These are phyloP conservation scores for Alosa sapidissima DNA, from an alignment of 2,797 vertebrate species.

Conservation along the genomic window DNA sequence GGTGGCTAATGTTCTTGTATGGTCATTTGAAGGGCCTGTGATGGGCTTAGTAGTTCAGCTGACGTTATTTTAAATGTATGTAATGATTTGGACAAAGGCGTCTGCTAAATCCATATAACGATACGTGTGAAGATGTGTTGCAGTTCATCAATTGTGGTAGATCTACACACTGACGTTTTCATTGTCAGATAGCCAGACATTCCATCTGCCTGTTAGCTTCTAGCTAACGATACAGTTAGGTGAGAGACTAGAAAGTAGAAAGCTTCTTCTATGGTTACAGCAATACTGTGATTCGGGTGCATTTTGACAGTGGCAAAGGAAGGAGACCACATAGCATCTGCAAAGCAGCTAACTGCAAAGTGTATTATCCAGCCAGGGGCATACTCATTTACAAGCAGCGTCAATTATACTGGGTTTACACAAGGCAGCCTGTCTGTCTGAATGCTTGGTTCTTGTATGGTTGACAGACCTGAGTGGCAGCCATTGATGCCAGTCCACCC, in stretches of 20 bases:
- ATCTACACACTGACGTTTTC: not conserved
- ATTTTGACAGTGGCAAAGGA: not conserved
- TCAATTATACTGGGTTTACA: not conserved
- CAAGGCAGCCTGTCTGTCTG: not conserved
- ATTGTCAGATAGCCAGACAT: not conserved
- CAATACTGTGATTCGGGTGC: not conserved
- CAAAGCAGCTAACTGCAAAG: not conserved
- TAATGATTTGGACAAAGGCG: not conserved
- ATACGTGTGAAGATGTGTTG: not conserved
- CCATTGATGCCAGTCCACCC: not conserved
- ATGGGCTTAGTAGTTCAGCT: not conserved
- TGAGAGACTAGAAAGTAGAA: not conserved
- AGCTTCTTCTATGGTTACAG: slow-evolving; percentile 8
- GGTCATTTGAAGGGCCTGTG: too few species aligned
- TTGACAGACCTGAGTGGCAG: not conserved
- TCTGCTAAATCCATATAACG: not conserved
- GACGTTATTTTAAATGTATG: not conserved
- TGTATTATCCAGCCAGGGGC: not conserved
- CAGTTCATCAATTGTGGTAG: not conserved
- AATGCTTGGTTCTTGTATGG: not conserved
- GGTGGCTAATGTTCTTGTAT: not conserved
- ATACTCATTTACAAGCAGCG: not conserved
- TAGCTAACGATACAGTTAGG: not conserved
- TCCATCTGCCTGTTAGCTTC: not conserved
- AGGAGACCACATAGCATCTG: not conserved